phyloP scores from a whole-genome alignment of 2,113 vertebrate genomes.

The Camelus dromedarius region DNA sequence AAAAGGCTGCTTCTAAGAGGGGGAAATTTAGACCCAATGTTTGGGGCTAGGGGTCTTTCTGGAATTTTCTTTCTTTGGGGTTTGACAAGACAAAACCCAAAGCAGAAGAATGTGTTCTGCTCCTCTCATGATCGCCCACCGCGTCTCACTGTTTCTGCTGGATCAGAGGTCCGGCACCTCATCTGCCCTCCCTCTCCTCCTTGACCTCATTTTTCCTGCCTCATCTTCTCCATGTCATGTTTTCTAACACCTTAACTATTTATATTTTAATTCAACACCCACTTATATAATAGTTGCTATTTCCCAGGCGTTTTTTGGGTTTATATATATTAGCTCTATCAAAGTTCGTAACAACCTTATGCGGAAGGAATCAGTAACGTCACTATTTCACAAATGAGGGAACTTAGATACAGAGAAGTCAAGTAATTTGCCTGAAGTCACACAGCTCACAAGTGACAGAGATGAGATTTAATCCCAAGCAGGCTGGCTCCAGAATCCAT shows the following conservation, averaged over 20 bases:
- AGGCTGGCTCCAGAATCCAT: neutral
- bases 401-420: neutral
- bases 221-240: neutral
- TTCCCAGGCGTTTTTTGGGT: neutral
- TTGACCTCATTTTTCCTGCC: neutral
- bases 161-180: neutral
- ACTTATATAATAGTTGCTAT: neutral
- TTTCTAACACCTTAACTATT: neutral
- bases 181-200: neutral
- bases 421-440: neutral
- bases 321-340: neutral
- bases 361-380: neutral
- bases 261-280: neutral
- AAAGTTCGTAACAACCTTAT: neutral
- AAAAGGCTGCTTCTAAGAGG: neutral
- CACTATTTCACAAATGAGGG: neutral
- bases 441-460: neutral
- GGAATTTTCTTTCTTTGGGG: neutral
- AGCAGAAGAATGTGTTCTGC: neutral
- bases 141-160: accelerated
- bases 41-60: neutral
- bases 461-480: neutral
- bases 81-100: neutral
- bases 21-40: neutral
- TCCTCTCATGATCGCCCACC: accelerated